These are phyloP conservation scores for Melanerpes aurifrons DNA, from an alignment of 2,113 vertebrate species.

Conservation along the genomic window DNA sequence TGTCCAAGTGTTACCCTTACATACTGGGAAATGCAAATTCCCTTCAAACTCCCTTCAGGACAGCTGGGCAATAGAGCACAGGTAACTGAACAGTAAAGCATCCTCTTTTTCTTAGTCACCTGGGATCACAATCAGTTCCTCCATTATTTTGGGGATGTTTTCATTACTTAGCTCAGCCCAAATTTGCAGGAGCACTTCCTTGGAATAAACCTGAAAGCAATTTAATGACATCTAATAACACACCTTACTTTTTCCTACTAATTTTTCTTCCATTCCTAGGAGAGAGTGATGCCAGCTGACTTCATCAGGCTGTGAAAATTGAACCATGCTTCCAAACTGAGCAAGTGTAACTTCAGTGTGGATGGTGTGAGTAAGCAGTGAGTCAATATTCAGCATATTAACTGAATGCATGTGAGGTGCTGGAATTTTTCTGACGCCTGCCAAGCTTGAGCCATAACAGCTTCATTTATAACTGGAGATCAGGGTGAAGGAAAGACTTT, in stretches of 20 bases:
- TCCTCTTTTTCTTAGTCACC: background rate
- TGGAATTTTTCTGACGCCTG: conserved; percentile 20
- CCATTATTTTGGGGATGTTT: background rate
- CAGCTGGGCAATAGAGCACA: background rate
- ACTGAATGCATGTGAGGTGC: background rate
- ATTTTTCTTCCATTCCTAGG: background rate
- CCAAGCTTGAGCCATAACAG: background rate
- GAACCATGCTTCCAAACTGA: conserved; percentile 2
- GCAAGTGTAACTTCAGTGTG: conserved; percentile 26
- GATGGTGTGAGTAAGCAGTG: background rate
- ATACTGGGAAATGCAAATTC: background rate
- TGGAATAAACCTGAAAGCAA: conserved; percentile 15
- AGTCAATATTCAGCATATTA: conserved; percentile 48
- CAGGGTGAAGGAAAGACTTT: background rate
- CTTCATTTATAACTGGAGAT: conserved; percentile 2
- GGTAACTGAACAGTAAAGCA: background rate
- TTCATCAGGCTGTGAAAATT: conserved; percentile 3
- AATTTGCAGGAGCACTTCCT: background rate
- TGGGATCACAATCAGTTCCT: background rate
- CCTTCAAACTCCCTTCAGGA: background rate
- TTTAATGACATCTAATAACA: background rate
- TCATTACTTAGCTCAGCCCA: background rate
- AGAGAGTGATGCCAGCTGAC: background rate
- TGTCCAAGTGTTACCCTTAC: background rate
- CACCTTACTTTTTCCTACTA: background rate